phyloP scores from a whole-genome alignment of 2,888 invertebrate species.

The Frankliniella fusca region DNA sequence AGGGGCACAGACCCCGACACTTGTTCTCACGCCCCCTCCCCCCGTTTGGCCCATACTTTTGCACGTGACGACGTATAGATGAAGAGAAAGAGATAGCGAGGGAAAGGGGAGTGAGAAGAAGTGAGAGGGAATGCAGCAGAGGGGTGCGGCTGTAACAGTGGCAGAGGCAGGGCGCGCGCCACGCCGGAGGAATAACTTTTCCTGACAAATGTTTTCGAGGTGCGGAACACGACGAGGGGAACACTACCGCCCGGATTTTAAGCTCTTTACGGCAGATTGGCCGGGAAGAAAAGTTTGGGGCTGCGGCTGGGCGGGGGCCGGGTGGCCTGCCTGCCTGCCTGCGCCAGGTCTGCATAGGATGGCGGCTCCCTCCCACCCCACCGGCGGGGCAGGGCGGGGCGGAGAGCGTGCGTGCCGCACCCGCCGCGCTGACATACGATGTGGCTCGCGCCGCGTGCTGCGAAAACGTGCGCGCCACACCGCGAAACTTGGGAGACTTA shows the following conservation, averaged over 20 bases:
- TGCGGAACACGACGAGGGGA: not conserved
- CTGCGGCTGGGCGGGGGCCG: not conserved
- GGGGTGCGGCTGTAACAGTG: not conserved
- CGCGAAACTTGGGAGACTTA: not conserved
- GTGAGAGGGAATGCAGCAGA: not conserved
- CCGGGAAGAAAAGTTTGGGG: not conserved
- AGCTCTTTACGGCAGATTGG: slow-evolving; percentile 15
- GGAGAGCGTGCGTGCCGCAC: too few relatives aligned
- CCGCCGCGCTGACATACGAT: not conserved
- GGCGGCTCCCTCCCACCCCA: too few relatives aligned
- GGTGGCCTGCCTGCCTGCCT: too few relatives aligned
- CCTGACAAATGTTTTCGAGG: slow-evolving; percentile 4
- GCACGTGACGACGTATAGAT: too few relatives aligned
- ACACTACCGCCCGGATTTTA: not conserved
- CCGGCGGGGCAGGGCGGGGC: too few relatives aligned
- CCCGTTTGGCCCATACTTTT: too few relatives aligned
- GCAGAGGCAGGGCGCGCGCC: not conserved
- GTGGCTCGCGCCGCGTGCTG: not conserved
- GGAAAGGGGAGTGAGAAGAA: too few relatives aligned
- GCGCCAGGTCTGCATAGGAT: too few relatives aligned
- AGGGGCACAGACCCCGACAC: too few relatives aligned
- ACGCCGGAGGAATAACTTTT: not conserved
- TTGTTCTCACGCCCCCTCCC: too few relatives aligned
- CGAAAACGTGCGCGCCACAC: not conserved
- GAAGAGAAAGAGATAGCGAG: too few relatives aligned